phyloP scores from a whole-genome alignment of 2,113 vertebrate species.

The Nannobrachium achirus region DNA sequence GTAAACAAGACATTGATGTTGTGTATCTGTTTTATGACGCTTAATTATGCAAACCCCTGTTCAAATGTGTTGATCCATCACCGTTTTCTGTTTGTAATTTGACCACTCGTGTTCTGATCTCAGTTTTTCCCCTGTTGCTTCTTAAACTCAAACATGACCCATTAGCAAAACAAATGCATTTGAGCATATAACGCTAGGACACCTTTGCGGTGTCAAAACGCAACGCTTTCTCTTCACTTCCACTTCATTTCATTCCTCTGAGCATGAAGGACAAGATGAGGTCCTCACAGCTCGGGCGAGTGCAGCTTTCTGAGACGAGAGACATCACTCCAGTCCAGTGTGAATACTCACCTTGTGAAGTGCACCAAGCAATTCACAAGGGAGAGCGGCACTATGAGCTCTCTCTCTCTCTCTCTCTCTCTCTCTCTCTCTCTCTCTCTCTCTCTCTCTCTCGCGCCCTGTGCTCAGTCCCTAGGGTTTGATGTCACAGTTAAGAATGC shows the following conservation, averaged over 20 bases:
- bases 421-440: slow-evolving; percentile 21
- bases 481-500: slow-evolving; percentile 57
- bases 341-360: slow-evolving; percentile 40
- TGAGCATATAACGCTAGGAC: not conserved
- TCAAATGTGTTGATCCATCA: not conserved
- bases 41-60: no score
- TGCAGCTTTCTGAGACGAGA: no score
- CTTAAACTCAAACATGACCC: not conserved
- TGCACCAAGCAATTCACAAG: slow-evolving; percentile 48
- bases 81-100: slow-evolving; percentile 13
- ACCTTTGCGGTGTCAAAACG: not conserved
- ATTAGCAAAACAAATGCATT: not conserved
- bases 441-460: slow-evolving; percentile 49
- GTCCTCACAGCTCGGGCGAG: no score
- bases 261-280: no score
- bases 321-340: not conserved
- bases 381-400: slow-evolving; percentile 35
- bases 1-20: no score
- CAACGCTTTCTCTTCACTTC: slow-evolving; percentile 20
- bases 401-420: slow-evolving; percentile 19
- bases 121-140: not conserved
- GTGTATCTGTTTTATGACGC: no score
- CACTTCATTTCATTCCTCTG: no score
- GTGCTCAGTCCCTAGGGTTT: slow-evolving; percentile 47
- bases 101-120: not conserved